Percentiles rank a stretch among this genome's conserved stretches.
Evolutionary conservation across 2,797 vertebrate genomes (phyloP).

Genomic region (Babyrousa celebensis): DNA sequence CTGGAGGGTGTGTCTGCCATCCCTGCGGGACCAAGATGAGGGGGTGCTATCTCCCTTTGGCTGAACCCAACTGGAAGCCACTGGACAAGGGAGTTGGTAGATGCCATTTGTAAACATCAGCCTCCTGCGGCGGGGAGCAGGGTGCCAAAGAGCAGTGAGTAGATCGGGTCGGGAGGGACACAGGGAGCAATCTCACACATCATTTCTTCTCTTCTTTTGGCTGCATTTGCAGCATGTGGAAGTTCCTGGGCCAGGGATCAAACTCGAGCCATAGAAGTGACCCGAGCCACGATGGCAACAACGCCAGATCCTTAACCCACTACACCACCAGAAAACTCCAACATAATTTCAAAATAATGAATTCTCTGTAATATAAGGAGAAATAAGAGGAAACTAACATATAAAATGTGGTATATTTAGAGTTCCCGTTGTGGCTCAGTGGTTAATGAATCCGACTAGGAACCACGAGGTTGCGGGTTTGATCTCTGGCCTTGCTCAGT

Average conservation of each 20-base stretch:
- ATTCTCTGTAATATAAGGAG: not conserved
- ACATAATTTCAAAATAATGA: not conserved
- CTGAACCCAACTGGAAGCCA: not conserved
- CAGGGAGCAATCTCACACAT: not conserved
- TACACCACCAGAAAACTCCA: no score
- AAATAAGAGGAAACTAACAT: conserved; percentile 8
- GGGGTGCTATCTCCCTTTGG: conserved; percentile 6
- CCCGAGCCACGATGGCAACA: no score
- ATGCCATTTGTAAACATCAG: not conserved
- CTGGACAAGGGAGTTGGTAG: not conserved
- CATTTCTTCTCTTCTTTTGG: not conserved
- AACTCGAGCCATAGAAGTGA: no score
- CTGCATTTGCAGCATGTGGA: no score
- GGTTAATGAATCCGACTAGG: no score
- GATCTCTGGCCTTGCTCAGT: no score
- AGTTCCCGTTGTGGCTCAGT: no score
- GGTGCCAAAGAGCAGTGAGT: not conserved
- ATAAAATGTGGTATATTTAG: not conserved
- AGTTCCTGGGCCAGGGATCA: no score
- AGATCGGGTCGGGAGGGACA: not conserved
- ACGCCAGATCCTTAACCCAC: no score
- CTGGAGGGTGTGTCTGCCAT: not conserved
- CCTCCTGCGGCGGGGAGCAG: not conserved
- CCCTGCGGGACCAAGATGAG: not conserved
- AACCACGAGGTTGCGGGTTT: no score